Base-by-base conservation (phyloP, 2,888 invertebrate genomes). In the Amblyjoppa proteus region DNA sequence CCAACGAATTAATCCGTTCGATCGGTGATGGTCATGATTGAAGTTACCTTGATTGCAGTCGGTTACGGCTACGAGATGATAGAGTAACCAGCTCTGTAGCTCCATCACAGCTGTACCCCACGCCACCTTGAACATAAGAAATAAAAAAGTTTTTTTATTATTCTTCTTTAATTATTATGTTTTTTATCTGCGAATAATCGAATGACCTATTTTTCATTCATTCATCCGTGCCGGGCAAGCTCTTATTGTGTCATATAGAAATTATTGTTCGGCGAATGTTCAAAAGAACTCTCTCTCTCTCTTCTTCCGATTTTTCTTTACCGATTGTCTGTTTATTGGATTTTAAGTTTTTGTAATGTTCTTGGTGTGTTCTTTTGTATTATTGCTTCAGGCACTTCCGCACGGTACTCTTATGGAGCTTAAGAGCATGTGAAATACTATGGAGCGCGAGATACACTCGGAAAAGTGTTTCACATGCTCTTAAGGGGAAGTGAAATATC, bases 61-160 rank as follows among this genome's bases (percentile, higher is more conserved):
- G 87, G 93, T 93, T 87, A 92, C 93, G 89, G 94, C 93, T 87
- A 94, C 94, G 83, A 94, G 93, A 88, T 94, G 94, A 90, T 94
- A 94, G 88, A 94, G 93, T 83, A 94, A 89, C 94, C 94, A 94
- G 89, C 94, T 94, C 88, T 94, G 94, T 83, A 94, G 91, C 91
- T 94, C 94, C 94, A 94, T 94, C 84, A 94, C 92, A 84, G 94
- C 93, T 66, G 92, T 93, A 45, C 94, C 93, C 94, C 94, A 94
- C 94, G 94, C 94, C 94, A 94, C 93, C 94, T 94, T 34, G 16
- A 64, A n/a, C 13, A 64, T 64, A 0, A 31, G 11, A 28, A 58
- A 53, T 20, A 56, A 56, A 25, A 20, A 11, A 25, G 3, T 28
- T 25, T 25, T 25, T 25, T 3, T 2, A 56, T 25, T 7, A 58